Percentiles rank a stretch among this genome's conserved stretches.
Evolutionary conservation across 2,113 vertebrate genomes (phyloP).

Genomic region (Vicugna pacos): DNA sequence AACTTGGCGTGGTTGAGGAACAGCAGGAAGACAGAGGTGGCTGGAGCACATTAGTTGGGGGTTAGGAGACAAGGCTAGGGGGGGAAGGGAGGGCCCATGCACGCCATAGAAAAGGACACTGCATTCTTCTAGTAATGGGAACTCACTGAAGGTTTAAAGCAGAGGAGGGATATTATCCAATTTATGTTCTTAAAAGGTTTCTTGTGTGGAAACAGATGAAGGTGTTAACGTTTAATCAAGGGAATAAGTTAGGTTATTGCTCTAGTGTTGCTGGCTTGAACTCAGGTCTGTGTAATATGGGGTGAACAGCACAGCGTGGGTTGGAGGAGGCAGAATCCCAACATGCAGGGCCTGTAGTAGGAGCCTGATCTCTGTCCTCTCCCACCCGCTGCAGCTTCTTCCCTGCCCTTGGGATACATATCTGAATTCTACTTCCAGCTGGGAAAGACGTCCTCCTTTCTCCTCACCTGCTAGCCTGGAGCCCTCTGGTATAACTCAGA

Average conservation of each 20-base stretch:
- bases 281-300: too few relatives aligned
- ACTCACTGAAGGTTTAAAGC: slow-evolving; percentile 10
- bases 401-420: neutral
- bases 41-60: neutral
- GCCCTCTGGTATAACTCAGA: neutral
- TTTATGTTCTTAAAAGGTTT: neutral
- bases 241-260: neutral
- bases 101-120: neutral
- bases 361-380: neutral
- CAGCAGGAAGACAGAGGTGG: neutral
- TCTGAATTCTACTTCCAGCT: neutral
- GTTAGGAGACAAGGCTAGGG: neutral
- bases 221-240: neutral
- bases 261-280: neutral
- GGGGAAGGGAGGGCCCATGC: neutral
- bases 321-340: neutral
- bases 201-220: neutral
- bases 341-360: neutral
- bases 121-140: neutral
- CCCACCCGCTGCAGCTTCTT: neutral
- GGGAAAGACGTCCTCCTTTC: neutral
- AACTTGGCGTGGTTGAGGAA: neutral
- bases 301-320: neutral
- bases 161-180: neutral
- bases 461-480: neutral